phyloP scores from a whole-genome alignment of 2,113 vertebrate species.

The Xyrauchen texanus region DNA sequence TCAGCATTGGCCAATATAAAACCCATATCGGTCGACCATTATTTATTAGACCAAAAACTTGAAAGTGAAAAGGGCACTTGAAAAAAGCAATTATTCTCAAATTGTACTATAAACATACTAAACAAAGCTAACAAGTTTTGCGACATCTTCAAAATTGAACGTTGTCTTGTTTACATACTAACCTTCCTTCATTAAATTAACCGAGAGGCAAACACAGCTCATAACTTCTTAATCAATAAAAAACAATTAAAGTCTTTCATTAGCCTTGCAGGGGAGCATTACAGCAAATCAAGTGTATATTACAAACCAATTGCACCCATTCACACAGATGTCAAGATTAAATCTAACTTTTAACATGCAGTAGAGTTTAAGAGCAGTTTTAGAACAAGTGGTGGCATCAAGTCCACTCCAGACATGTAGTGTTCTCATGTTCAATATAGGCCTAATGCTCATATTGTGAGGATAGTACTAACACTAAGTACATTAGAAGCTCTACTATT shows the following conservation, averaged over 20 bases:
- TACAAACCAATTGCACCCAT: slow-evolving; percentile 54
- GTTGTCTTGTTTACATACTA: no score
- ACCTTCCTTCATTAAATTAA: no score
- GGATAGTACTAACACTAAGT: slow-evolving; percentile 2
- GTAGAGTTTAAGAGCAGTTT: slow-evolving; percentile 41
- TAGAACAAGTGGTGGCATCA: slow-evolving; percentile 35
- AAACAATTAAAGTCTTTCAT: slow-evolving; percentile 38
- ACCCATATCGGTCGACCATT: no score
- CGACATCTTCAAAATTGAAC: no score
- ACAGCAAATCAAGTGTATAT: slow-evolving; percentile 43
- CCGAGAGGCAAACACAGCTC: no score
- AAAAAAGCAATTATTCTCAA: no score
- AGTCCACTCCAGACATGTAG: slow-evolving; percentile 34
- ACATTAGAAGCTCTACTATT: background rate
- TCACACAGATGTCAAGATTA: slow-evolving; percentile 30
- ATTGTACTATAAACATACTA: no score
- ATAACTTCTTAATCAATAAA: slow-evolving; percentile 19
- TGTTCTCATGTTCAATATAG: slow-evolving; percentile 13
- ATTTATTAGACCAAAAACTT: no score
- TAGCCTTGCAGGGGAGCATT: slow-evolving; percentile 34
- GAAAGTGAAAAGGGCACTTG: no score
- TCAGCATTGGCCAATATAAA: no score
- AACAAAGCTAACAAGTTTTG: no score
- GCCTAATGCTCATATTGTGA: slow-evolving; percentile 6
- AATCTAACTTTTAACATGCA: slow-evolving; percentile 48